Conservation (phyloP, 2,888 invertebrate genomes). For the Lepidochrysops patricia region DNA sequence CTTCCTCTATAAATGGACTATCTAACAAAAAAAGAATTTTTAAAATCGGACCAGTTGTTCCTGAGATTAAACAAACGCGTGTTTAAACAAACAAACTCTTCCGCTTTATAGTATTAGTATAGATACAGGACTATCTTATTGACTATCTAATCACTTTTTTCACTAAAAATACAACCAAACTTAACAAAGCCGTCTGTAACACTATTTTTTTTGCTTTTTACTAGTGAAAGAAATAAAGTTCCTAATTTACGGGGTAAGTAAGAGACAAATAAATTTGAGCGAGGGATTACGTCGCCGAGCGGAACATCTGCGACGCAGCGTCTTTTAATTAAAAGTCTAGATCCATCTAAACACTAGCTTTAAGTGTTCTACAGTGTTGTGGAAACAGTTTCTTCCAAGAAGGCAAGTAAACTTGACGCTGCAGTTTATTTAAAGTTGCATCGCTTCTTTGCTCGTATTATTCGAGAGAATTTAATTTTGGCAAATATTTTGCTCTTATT, state of each 20-base stretch:
- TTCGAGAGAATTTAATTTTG: background rate
- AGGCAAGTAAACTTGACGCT: background rate
- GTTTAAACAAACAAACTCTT: no score
- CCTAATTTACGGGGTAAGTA: background rate
- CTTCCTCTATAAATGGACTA: background rate
- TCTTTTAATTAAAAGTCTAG: conserved; percentile 7
- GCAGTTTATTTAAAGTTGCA: background rate
- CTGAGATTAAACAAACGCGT: no score
- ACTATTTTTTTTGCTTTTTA: background rate
- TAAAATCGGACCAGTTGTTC: no score
- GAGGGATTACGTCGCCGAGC: conserved; percentile 14
- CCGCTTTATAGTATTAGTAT: no score
- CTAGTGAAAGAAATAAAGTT: background rate
- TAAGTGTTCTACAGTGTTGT: background rate
- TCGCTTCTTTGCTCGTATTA: background rate
- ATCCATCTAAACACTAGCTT: conserved; percentile 1
- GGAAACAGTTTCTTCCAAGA: background rate
- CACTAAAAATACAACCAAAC: background rate
- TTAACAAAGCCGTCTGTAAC: background rate
- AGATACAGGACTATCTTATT: no score
- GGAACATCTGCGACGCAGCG: conserved; percentile 6
- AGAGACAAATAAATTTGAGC: conserved; percentile 12
- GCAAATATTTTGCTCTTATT: no score
- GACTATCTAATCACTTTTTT: no score
- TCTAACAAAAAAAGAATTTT: no score